Evolutionary conservation across 2,113 vertebrate genomes (phyloP).

Genomic region (Cryptomyrus ogoouensis): DNA sequence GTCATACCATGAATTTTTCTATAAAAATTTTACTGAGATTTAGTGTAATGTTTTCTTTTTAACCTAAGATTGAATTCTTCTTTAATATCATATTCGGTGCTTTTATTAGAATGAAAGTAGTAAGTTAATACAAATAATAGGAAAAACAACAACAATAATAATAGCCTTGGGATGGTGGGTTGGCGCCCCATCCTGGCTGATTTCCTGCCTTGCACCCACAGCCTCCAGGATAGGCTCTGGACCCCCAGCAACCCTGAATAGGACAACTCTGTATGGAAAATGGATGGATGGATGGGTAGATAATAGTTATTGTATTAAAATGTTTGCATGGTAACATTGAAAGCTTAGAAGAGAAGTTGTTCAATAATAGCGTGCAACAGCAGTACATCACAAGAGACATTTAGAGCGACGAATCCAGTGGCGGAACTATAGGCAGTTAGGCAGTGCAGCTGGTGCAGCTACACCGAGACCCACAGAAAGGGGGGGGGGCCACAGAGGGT

Average conservation of each 20-base stretch:
- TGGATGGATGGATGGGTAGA: background rate
- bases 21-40: background rate
- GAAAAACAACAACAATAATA: background rate
- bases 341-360: background rate
- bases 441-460: background rate
- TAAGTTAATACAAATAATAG: background rate
- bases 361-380: background rate
- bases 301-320: background rate
- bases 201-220: background rate
- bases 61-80: background rate
- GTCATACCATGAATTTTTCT: background rate
- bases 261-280: background rate
- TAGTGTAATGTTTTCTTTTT: background rate
- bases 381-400: background rate
- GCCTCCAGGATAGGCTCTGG: background rate
- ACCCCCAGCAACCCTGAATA: background rate
- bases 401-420: background rate
- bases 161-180: background rate
- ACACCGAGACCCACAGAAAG: background rate
- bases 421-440: background rate
- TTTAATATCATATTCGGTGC: background rate
- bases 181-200: background rate
- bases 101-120: background rate
- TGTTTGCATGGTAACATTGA: background rate
- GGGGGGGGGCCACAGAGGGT: background rate